Evolutionary conservation across 2,797 vertebrate species (phyloP).

Genomic region (Scolopax rusticola): DNA sequence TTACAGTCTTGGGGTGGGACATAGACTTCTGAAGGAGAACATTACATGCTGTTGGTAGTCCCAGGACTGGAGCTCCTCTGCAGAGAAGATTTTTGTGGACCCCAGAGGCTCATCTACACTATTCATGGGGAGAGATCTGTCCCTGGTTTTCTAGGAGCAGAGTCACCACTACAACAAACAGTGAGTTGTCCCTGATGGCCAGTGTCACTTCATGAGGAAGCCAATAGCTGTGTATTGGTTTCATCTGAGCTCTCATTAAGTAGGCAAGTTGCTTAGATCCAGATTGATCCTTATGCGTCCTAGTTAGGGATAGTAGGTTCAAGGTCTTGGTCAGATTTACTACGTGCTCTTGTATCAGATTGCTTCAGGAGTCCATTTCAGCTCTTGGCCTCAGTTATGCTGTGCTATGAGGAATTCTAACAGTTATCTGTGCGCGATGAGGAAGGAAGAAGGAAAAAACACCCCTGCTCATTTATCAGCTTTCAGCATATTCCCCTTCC

Average conservation of each 20-base stretch:
- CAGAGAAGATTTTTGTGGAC: background rate
- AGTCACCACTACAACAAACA: background rate
- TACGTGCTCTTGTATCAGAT: accelerated
- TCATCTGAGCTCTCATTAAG: background rate
- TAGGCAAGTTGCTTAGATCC: background rate
- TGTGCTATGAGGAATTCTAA: background rate
- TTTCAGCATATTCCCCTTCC: background rate
- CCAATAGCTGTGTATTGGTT: background rate
- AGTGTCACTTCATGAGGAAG: background rate
- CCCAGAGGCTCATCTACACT: background rate
- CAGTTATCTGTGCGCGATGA: background rate
- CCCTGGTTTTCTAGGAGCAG: background rate
- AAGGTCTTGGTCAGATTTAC: background rate
- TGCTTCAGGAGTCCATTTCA: background rate
- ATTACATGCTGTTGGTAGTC: background rate
- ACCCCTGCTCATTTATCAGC: accelerated
- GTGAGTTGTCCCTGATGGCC: no score
- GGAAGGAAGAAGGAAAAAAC: background rate
- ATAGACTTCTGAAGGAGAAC: background rate
- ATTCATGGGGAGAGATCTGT: background rate
- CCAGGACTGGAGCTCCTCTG: background rate
- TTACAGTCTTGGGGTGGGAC: background rate
- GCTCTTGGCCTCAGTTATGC: background rate
- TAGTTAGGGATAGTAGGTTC: background rate
- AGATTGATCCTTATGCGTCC: background rate